A percentile compares a stretch with the other conserved stretches of the same genome.
Evolutionary conservation across 1,140 invertebrate genomes (phyloP).

Genomic region (Atopsyche davidsoni): DNA sequence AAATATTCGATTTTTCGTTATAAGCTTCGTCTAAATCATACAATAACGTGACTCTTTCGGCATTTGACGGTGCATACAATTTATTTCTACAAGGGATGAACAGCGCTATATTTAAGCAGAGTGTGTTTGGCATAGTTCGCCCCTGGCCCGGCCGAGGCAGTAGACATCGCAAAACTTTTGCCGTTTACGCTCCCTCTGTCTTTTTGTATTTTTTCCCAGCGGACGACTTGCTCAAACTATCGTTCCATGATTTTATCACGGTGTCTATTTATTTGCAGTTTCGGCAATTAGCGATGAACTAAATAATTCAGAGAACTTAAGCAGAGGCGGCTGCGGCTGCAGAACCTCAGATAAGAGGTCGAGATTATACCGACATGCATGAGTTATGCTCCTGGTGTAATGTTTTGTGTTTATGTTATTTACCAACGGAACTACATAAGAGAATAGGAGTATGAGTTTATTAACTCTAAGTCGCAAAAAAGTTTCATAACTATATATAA

Average conservation of each 20-base stretch:
- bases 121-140: neutral
- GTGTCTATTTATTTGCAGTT: constrained; percentile 29
- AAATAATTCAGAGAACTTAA: constrained; percentile 17
- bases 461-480: too few relatives aligned
- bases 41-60: too few relatives aligned
- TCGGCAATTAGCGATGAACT: constrained; percentile 22
- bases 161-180: constrained; percentile 24
- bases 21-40: too few relatives aligned
- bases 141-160: constrained; percentile 10
- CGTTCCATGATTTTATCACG: constrained; percentile 25
- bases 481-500: too few relatives aligned
- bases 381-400: too few relatives aligned
- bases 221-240: constrained; percentile 29
- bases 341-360: too few relatives aligned
- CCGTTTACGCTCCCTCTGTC: constrained; percentile 8
- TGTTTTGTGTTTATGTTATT: too few relatives aligned
- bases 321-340: constrained; percentile 3
- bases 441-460: too few relatives aligned
- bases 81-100: too few relatives aligned
- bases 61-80: too few relatives aligned
- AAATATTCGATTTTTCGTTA: too few relatives aligned
- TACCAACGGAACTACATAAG: neutral
- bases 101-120: neutral
- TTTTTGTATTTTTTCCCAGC: constrained; percentile 8
- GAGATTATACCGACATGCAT: too few relatives aligned